phyloP scores from a whole-genome alignment of 2,888 invertebrate genomes.

The Ophion slaviceki region DNA sequence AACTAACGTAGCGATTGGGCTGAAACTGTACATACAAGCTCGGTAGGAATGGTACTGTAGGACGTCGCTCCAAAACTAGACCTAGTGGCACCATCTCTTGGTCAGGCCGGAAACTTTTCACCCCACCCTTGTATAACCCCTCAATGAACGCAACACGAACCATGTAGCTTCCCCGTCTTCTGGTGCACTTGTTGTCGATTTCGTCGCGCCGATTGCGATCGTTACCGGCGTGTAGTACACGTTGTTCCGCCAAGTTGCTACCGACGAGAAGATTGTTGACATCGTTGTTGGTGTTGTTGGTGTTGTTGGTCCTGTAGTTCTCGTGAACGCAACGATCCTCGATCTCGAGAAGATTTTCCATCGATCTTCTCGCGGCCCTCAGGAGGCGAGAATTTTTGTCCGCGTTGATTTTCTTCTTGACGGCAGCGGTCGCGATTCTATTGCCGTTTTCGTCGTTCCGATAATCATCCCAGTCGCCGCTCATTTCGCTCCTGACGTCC shows the following conservation, averaged over 20 bases:
- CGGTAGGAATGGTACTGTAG: too few species aligned
- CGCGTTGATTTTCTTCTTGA: slow-evolving; percentile 78
- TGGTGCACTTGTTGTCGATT: slow-evolving; percentile 71
- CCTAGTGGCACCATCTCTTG: too few species aligned
- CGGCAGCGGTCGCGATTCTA: slow-evolving; percentile 78
- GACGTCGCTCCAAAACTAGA: too few species aligned
- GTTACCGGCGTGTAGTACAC: not conserved
- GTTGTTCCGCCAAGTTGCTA: not conserved
- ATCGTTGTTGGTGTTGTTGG: slow-evolving; percentile 70
- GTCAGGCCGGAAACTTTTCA: too few species aligned
- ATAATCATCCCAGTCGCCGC: slow-evolving; percentile 86
- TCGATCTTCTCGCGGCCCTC: slow-evolving; percentile 87
- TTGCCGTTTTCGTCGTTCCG: slow-evolving; percentile 87
- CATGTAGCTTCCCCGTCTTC: slow-evolving; percentile 81
- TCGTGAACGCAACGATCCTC: slow-evolving; percentile 68
- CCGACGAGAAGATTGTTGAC: slow-evolving; percentile 36
- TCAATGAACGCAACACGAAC: slow-evolving; percentile 67
- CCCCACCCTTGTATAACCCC: too few species aligned
- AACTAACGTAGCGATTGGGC: too few species aligned
- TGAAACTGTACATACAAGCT: too few species aligned
- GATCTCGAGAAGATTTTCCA: slow-evolving; percentile 88
- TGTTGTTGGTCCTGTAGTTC: slow-evolving; percentile 66
- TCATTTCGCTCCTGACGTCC: slow-evolving; percentile 88
- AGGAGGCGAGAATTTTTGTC: slow-evolving; percentile 82
- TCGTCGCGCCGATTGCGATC: not conserved